Conservation (phyloP, 2,113 vertebrate genomes). For the Rostratula benghalensis region DNA sequence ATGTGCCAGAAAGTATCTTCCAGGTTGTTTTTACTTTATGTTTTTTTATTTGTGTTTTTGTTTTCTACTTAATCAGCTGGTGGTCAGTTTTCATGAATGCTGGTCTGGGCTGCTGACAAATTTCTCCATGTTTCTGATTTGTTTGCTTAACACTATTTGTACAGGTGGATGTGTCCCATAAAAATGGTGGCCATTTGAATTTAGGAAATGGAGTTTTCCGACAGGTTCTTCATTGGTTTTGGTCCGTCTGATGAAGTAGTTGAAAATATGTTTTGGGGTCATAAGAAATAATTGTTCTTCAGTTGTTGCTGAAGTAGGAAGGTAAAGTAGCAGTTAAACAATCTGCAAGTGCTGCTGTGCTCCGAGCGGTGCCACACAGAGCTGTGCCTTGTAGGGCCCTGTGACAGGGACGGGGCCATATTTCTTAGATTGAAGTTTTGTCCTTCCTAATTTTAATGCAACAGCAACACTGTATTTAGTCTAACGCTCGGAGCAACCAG, state of each 20-base stretch:
- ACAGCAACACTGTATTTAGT: neutral
- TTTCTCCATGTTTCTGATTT: neutral
- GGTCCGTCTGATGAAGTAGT: neutral
- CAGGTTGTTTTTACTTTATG: neutral
- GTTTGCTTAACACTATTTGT: neutral
- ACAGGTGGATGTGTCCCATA: neutral
- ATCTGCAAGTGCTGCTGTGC: rapidly evolving
- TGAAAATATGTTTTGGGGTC: neutral
- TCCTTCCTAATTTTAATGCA: neutral
- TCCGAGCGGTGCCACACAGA: neutral
- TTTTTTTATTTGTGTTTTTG: neutral
- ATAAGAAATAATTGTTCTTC: neutral
- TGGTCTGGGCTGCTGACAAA: neutral
- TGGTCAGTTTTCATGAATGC: neutral
- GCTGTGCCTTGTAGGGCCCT: neutral
- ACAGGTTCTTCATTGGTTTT: neutral
- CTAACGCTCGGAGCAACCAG: neutral
- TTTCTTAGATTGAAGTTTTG: neutral
- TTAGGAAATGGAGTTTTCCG: neutral
- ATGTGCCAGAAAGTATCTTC: neutral
- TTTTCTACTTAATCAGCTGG: neutral
- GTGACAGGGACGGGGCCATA: too few relatives aligned
- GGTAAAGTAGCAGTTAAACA: neutral
- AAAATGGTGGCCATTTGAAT: neutral
- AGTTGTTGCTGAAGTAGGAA: neutral